phyloP scores from a whole-genome alignment of 2,797 vertebrate genomes.

The Melanotaenia trifasciata region DNA sequence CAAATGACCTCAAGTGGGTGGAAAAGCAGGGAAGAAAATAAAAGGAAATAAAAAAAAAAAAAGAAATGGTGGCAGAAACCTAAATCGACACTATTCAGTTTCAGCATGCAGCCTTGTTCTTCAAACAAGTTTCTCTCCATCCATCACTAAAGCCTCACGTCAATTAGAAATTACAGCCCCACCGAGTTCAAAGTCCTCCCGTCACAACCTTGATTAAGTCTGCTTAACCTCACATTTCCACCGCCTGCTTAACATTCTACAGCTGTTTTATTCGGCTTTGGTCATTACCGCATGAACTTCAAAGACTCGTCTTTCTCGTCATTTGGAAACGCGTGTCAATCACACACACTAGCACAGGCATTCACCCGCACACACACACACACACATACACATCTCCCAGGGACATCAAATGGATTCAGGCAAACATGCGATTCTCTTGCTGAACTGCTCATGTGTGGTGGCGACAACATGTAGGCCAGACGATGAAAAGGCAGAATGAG shows the following conservation, averaged over 20 bases:
- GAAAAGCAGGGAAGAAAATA: conserved; percentile 27
- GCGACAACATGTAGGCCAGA: conserved; percentile 17
- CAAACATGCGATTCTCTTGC: conserved; percentile 59
- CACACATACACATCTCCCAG: conserved; percentile 34
- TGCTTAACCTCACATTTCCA: conserved; percentile 83
- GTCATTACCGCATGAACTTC: conserved; percentile 85
- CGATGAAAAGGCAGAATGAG: conserved; percentile 5
- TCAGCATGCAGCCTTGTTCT: conserved; percentile 48
- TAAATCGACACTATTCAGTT: conserved; percentile 46
- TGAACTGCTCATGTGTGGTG: conserved; percentile 49
- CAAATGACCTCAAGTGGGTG: conserved; percentile 84
- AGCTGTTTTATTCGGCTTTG: conserved; percentile 85
- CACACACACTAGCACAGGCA: conserved; percentile 52
- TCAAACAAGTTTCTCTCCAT: conserved; percentile 75
- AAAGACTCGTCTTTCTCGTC: conserved; percentile 82
- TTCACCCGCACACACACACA: neutral
- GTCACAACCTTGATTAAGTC: conserved; percentile 83
- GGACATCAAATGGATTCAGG: conserved; percentile 69
- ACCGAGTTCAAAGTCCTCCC: conserved; percentile 81
- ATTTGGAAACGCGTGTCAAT: conserved; percentile 85
- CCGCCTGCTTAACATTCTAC: conserved; percentile 84
- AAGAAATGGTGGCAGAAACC: conserved; percentile 26
- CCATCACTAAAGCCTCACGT: conserved; percentile 75
- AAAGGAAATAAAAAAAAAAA: neutral
- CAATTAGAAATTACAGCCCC: conserved; percentile 82